A percentile compares a stretch with the other conserved stretches of the same genome.
These are phyloP conservation scores for Thrips palmi DNA, from an alignment of 1,140 invertebrate genomes.

Conservation along the genomic window DNA sequence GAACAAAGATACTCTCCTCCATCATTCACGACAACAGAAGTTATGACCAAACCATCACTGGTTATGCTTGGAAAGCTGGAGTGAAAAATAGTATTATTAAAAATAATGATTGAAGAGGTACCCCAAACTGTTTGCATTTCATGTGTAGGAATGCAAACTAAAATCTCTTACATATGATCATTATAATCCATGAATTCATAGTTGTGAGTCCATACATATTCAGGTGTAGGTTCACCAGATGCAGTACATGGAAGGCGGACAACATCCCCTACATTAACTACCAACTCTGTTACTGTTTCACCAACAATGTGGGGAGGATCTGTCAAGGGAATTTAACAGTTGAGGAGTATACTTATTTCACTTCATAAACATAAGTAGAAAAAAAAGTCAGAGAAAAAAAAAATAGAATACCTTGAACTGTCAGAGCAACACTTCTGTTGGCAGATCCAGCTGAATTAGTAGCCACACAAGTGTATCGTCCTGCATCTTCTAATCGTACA, in stretches of 20 bases:
- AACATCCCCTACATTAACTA: slow-evolving; percentile 11
- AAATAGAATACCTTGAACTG: slow-evolving; percentile 14
- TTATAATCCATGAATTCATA: too few relatives aligned
- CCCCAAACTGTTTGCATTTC: too few relatives aligned
- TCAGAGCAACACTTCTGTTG: slow-evolving; percentile 9
- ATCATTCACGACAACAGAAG: too few relatives aligned
- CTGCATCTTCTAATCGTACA: slow-evolving; percentile 22
- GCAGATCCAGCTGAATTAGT: slow-evolving; percentile 14
- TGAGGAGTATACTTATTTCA: neutral
- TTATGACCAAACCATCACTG: too few relatives aligned
- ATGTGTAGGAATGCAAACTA: too few relatives aligned
- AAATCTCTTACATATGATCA: too few relatives aligned
- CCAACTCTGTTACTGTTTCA: slow-evolving; percentile 3
- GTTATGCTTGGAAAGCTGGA: too few relatives aligned
- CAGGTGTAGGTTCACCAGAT: slow-evolving; percentile 15
- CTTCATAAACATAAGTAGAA: neutral
- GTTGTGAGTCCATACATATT: too few relatives aligned
- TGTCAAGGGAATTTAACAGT: slow-evolving; percentile 9
- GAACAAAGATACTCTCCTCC: too few relatives aligned
- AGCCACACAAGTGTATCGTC: slow-evolving; percentile 24
- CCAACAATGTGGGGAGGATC: slow-evolving; percentile 14
- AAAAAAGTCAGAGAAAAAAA: neutral
- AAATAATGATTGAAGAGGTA: too few relatives aligned
- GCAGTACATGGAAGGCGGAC: slow-evolving; percentile 13
- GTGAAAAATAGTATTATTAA: too few relatives aligned